phyloP scores from a whole-genome alignment of 2,113 vertebrate genomes.

The Hystrix cristata region DNA sequence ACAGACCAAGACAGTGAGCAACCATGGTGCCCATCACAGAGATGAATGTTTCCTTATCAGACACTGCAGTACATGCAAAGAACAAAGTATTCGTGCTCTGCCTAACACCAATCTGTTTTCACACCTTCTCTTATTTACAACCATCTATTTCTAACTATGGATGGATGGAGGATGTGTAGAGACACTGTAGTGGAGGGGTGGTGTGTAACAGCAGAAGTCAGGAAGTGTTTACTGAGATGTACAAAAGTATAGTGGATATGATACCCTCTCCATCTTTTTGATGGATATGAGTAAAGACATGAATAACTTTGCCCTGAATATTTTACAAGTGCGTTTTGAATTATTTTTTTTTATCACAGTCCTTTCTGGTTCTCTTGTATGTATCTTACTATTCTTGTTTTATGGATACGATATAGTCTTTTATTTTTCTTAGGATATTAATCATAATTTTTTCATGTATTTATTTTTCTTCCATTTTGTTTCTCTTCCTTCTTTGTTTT shows the following conservation, averaged over 20 bases:
- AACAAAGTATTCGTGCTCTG: not conserved
- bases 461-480: not conserved
- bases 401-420: not conserved
- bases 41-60: not conserved
- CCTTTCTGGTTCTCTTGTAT: not conserved
- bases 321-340: not conserved
- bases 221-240: not conserved
- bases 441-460: not conserved
- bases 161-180: accelerated
- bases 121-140: not conserved
- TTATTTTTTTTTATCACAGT: not conserved
- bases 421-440: not conserved
- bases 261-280: not conserved
- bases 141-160: not conserved
- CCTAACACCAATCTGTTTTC: not conserved
- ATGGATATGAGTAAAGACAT: not conserved
- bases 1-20: not conserved
- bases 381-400: not conserved
- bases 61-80: not conserved
- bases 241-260: not conserved
- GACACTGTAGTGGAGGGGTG: accelerated
- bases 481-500: not conserved
- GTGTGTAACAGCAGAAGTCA: not conserved
- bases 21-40: not conserved
- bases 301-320: not conserved